Evolutionary conservation across 2,888 invertebrate species (phyloP), one percentile per base, ranked within the genome.

Genomic region (Thymelicus acteon): DNA sequence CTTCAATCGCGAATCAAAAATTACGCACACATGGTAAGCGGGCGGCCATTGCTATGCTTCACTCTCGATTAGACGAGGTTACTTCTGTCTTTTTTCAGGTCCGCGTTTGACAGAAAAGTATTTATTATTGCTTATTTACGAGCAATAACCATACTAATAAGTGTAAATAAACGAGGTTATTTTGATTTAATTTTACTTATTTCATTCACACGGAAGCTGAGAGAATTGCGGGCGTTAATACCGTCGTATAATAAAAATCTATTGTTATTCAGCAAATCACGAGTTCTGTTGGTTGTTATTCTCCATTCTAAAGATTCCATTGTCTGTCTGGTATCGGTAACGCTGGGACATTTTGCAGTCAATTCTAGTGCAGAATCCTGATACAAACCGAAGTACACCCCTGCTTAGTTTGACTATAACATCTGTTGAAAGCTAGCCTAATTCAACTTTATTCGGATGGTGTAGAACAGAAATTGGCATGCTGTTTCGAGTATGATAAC

Each of bases 301-400:
- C 54, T 48, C 57, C 44, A 58, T 63, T 69, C 48, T 19, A n/a
- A 63, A 62, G 62, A 62, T 15, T 63, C 58, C 58, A 69, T 63
- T 69, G 69, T 69, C 63, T 63, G 63, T 48, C 58, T n/a, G 62
- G 60, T 69, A 63, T 69, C 62, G 39, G 57, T 47, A 73, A 72
- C 66, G 70, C 61, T 71, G 71, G 72, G 70, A 76, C 72, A 73
- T 73, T 73, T 74, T 72, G 73, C 72, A 76, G 72, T 75, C 67
- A 72, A 76, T 74, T 75, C 76, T 73, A 72, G 72, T 74, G 71
- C 72, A 65, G 69, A 61, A 74, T 74, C 71, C 73, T 72, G 72
- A 75, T 76, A 75, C 73, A 73, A 73, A 61, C 71, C 31, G 31
- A 67, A 63, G 57, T 57, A 62, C 61, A 13, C 8, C 6, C 49